Percentiles rank a stretch among this genome's conserved stretches.
Conservation (phyloP, 2,888 invertebrate species). For the Polymixis flavicincta region DNA sequence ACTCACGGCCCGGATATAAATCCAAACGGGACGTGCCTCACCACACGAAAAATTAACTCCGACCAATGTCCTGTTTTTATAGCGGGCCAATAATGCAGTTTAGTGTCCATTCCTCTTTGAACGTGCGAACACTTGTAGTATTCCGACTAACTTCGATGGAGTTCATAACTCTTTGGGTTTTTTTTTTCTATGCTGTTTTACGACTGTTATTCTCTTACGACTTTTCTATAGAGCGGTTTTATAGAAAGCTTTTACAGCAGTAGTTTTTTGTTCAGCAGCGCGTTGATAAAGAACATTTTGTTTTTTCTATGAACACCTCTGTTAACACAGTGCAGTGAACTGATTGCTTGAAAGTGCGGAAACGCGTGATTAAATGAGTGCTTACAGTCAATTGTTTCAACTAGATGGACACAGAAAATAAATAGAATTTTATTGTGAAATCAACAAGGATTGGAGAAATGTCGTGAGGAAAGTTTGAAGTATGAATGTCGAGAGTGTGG, state of each 20-base stretch:
- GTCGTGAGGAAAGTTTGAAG: too few species aligned
- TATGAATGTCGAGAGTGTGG: too few species aligned
- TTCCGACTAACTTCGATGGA: conserved; percentile 50
- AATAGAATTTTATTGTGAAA: neutral
- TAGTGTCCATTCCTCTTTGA: conserved; percentile 71
- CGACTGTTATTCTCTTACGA: conserved; percentile 36
- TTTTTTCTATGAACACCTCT: conserved; percentile 24
- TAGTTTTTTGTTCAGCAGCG: conserved; percentile 10
- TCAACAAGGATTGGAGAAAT: conserved; percentile 12
- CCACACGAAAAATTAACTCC: conserved; percentile 83
- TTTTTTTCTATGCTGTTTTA: conserved; percentile 44
- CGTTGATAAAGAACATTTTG: neutral
- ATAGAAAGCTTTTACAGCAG: conserved; percentile 33
- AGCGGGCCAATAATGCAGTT: conserved; percentile 75
- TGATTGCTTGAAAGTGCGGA: conserved; percentile 26
- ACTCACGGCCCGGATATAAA: conserved; percentile 79
- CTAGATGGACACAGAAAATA: conserved; percentile 8
- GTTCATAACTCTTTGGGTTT: conserved; percentile 45
- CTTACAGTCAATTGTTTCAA: conserved; percentile 14
- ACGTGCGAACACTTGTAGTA: conserved; percentile 68
- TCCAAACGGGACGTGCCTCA: conserved; percentile 76
- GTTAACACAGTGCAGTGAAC: conserved; percentile 13
- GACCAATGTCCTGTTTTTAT: conserved; percentile 78
- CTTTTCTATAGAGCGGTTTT: conserved; percentile 22
- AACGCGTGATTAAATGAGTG: conserved; percentile 33